phyloP scores from a whole-genome alignment of 2,888 invertebrate genomes.

The Alloplasta piceator region DNA sequence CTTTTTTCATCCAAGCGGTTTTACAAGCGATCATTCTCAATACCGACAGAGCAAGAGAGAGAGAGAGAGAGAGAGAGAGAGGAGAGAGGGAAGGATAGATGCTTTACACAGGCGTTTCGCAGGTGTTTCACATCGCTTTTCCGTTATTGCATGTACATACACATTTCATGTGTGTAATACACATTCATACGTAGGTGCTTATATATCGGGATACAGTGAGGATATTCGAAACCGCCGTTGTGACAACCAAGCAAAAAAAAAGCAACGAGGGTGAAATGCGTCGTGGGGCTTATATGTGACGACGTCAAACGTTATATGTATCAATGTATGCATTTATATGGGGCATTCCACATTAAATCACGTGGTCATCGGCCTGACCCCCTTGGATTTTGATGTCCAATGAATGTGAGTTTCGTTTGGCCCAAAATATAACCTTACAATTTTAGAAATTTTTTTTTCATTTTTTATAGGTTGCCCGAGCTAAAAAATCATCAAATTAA shows the following conservation, averaged over 20 bases:
- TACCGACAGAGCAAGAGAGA: too few relatives aligned
- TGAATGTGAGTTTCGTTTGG: too few relatives aligned
- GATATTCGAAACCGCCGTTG: conserved; percentile 21
- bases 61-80: too few relatives aligned
- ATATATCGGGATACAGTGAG: not conserved
- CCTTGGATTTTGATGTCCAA: too few relatives aligned
- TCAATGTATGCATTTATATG: too few relatives aligned
- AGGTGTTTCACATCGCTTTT: conserved; percentile 23
- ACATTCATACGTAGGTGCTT: not conserved
- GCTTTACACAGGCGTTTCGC: not conserved
- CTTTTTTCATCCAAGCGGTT: not conserved
- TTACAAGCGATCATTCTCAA: conserved; percentile 15
- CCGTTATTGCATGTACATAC: not conserved
- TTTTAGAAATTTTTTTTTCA: too few relatives aligned
- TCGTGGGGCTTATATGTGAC: conserved; percentile 35
- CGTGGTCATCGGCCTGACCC: too few relatives aligned
- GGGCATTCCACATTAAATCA: too few relatives aligned
- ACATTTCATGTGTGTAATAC: not conserved
- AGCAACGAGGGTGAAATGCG: conserved; percentile 47
- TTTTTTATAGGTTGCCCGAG: too few relatives aligned
- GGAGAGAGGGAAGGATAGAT: not conserved
- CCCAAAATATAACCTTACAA: too few relatives aligned
- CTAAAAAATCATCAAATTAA: too few relatives aligned
- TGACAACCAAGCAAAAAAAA: conserved; percentile 11
- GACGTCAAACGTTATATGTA: conserved; percentile 31